phyloP scores from a whole-genome alignment of 2,797 vertebrate species.

The Darevskia nairensis region DNA sequence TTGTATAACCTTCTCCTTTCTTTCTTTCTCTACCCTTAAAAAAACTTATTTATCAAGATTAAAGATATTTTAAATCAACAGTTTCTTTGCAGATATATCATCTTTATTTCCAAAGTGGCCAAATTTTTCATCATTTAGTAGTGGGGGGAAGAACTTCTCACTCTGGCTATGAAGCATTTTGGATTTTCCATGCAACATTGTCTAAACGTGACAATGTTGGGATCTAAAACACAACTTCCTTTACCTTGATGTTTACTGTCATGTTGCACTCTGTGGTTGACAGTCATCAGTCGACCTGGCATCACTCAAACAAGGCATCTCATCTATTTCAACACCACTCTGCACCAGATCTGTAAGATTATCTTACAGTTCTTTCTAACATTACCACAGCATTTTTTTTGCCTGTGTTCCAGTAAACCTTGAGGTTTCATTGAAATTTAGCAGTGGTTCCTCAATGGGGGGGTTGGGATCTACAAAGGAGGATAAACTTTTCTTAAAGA shows the following conservation, averaged over 20 bases:
- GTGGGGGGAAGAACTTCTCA: conserved; percentile 51
- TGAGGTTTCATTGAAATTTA: not conserved
- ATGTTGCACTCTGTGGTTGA: not conserved
- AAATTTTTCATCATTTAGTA: conserved; percentile 76
- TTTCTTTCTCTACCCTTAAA: conserved; percentile 3
- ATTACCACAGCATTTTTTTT: no score
- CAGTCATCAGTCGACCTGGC: not conserved
- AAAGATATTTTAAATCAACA: conserved; percentile 82
- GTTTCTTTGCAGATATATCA: conserved; percentile 74
- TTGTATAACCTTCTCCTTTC: conserved; percentile 80
- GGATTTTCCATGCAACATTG: conserved; percentile 26
- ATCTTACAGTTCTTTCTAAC: not conserved
- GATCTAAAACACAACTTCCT: conserved; percentile 22
- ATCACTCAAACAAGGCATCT: not conserved
- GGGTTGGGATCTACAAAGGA: no score
- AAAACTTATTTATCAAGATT: conserved; percentile 84
- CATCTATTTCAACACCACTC: not conserved
- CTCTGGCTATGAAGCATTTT: conserved; percentile 30
- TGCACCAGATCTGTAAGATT: not conserved
- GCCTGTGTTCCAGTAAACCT: not conserved
- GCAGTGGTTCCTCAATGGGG: not conserved
- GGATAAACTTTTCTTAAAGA: not conserved
- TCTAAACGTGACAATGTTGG: not conserved
- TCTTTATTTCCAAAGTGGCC: conserved; percentile 75
- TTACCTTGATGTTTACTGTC: not conserved